Conservation (phyloP, 2,113 vertebrate genomes). For the Hippocampus guttulatus region DNA sequence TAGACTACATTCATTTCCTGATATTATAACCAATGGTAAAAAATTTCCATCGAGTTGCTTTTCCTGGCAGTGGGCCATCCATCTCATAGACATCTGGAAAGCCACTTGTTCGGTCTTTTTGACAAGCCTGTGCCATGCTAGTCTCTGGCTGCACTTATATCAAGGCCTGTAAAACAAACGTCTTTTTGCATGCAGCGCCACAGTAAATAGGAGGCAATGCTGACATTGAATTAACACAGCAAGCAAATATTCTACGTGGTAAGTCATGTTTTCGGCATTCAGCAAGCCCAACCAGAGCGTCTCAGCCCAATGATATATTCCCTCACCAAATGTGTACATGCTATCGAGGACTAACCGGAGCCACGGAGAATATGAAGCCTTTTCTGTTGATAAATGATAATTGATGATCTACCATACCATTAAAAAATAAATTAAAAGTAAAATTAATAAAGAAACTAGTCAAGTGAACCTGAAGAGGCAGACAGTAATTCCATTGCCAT, state of each 20-base stretch:
- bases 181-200: constrained; percentile 27
- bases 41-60: constrained; percentile 4
- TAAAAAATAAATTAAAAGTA: too few relatives aligned
- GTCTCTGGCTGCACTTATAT: constrained; percentile 49
- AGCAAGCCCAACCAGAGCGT: constrained; percentile 14
- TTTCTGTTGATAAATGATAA: background rate
- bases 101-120: constrained; percentile 35
- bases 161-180: constrained; percentile 42
- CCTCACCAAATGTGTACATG: constrained; percentile 18
- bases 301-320: constrained; percentile 16
- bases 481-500: background rate
- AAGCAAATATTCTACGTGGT: constrained; percentile 17
- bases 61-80: constrained; percentile 15
- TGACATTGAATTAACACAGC: constrained; percentile 38
- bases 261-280: constrained; percentile 26
- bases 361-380: too few relatives aligned
- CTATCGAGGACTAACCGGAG: too few relatives aligned
- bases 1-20: background rate
- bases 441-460: background rate
- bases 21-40: constrained; percentile 8
- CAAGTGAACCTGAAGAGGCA: constrained; percentile 8
- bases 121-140: constrained; percentile 40
- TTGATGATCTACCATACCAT: constrained; percentile 11
- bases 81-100: constrained; percentile 16
- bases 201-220: constrained; percentile 45